Evolutionary conservation across 2,797 vertebrate genomes (phyloP).

Genomic region (Cichlasoma orientale): DNA sequence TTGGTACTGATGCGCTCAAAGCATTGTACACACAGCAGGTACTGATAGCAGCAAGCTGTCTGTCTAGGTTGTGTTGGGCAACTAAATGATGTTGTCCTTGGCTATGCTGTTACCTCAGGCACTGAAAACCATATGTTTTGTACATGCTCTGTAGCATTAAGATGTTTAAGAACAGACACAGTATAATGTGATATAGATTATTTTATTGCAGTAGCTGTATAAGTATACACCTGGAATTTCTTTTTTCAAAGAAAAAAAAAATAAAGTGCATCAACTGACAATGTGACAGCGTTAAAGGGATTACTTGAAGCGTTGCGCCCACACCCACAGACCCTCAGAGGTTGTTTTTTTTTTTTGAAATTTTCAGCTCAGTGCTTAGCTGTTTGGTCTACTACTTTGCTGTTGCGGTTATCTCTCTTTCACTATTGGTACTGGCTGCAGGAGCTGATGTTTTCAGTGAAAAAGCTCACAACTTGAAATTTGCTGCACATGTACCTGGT

Average conservation of each 20-base stretch:
- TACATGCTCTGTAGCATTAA: constrained; percentile 13
- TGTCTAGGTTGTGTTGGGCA: constrained; percentile 26
- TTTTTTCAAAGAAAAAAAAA: background rate
- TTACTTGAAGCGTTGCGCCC: background rate
- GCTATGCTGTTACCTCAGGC: constrained; percentile 7
- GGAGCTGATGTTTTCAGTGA: background rate
- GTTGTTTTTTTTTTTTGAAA: background rate
- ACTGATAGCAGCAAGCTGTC: constrained; percentile 42
- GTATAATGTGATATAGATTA: background rate
- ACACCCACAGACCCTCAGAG: background rate
- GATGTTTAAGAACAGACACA: background rate
- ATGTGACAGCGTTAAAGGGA: background rate
- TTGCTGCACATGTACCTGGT: background rate
- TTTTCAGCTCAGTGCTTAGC: background rate
- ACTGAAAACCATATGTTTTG: constrained; percentile 2
- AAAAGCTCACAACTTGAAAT: background rate
- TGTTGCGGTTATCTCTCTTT: background rate
- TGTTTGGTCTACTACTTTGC: background rate
- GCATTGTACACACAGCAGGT: constrained; percentile 7
- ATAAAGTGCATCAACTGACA: background rate
- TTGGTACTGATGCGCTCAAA: constrained; percentile 30
- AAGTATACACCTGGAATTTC: background rate
- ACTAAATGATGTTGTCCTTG: constrained; percentile 13
- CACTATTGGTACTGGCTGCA: background rate
- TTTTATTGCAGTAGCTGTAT: background rate